Conservation (phyloP, 2,888 invertebrate genomes). For the Geotrupes spiniger region DNA sequence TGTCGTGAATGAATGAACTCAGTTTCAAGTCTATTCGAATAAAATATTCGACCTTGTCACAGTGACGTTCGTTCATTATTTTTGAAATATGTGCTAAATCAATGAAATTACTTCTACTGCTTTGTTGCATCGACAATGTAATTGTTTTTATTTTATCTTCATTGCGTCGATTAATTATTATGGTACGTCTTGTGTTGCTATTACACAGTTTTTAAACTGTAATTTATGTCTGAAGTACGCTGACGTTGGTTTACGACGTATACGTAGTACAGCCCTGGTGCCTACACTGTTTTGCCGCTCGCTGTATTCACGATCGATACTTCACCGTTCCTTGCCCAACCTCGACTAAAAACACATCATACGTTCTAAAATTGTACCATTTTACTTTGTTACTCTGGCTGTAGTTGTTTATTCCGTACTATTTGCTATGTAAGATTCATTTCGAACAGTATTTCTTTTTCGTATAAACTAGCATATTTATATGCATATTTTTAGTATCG, state of each 20-base stretch:
- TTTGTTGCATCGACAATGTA: too few species aligned
- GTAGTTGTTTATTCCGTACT: constrained; percentile 2
- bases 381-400: constrained; percentile 4
- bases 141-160: too few species aligned
- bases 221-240: constrained; percentile 11
- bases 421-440: neutral
- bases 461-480: too few species aligned
- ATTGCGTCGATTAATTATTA: too few species aligned
- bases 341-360: constrained; percentile 5
- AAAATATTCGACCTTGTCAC: too few species aligned
- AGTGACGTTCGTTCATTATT: too few species aligned
- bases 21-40: too few species aligned
- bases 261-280: constrained; percentile 31
- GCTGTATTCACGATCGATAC: constrained; percentile 7
- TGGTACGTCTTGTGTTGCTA: neutral
- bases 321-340: constrained; percentile 7
- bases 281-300: constrained; percentile 13
- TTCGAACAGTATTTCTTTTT: too few species aligned
- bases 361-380: constrained; percentile 7
- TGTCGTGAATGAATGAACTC: too few species aligned
- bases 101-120: too few species aligned
- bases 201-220: neutral
- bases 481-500: too few species aligned
- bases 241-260: constrained; percentile 24
- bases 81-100: too few species aligned